A percentile compares a stretch with the other conserved stretches of the same genome.
Evolutionary conservation across 2,113 vertebrate species (phyloP).

Genomic region (Pollachius pollachius): DNA sequence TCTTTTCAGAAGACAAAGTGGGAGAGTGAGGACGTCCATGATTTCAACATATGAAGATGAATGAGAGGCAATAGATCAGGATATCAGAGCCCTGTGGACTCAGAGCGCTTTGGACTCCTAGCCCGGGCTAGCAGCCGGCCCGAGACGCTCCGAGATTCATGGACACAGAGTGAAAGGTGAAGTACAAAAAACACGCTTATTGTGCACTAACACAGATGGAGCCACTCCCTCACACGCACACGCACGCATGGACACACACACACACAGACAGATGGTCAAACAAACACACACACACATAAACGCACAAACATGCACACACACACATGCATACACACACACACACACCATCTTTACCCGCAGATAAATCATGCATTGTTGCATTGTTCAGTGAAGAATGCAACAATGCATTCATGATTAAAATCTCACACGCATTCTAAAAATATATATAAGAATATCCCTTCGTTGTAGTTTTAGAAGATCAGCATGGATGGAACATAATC

Average conservation of each 20-base stretch:
- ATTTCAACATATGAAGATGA: constrained; percentile 48
- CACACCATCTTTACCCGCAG: no score
- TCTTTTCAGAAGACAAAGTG: constrained; percentile 19
- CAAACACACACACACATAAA: constrained; percentile 13
- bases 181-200: constrained; percentile 17
- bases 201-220: constrained; percentile 3
- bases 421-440: background rate
- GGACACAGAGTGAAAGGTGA: constrained; percentile 29
- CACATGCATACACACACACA: background rate
- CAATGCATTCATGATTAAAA: background rate
- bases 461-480: background rate
- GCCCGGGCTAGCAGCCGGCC: constrained; percentile 14
- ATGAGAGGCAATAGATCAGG: constrained; percentile 47
- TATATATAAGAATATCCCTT: background rate
- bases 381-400: background rate
- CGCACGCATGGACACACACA: background rate
- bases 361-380: background rate
- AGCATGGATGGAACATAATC: background rate
- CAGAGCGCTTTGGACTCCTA: constrained; percentile 32
- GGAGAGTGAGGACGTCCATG: constrained; percentile 32
- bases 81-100: constrained; percentile 34
- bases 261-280: background rate
- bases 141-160: constrained; percentile 41
- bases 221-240: constrained; percentile 1
- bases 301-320: background rate